Percentiles rank a stretch among this genome's conserved stretches.
Conservation (phyloP, 2,113 vertebrate species). For the Pseudolaguvia tuberculata region DNA sequence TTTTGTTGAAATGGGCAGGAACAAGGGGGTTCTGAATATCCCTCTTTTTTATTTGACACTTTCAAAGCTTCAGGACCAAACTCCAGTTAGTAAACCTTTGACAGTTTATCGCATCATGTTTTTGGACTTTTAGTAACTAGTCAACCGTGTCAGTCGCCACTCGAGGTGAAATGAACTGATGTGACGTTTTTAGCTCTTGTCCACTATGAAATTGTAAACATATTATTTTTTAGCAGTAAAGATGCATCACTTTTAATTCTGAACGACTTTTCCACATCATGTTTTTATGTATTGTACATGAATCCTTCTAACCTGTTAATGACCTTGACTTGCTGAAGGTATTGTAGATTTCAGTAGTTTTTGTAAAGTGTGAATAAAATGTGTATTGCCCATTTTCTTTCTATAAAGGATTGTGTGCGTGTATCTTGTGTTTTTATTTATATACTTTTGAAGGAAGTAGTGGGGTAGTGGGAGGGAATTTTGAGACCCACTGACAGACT, state of each 20-base stretch:
- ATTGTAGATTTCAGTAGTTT: constrained; percentile 44
- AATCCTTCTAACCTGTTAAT: constrained; percentile 24
- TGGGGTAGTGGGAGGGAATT: too few species aligned
- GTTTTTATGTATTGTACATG: constrained; percentile 27
- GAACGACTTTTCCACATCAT: constrained; percentile 25
- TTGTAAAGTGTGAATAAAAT: constrained; percentile 53
- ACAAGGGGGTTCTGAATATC: neutral
- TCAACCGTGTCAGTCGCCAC: constrained; percentile 2
- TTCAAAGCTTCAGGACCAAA: constrained; percentile 42
- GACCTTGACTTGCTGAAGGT: constrained; percentile 40
- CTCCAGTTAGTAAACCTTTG: constrained; percentile 6
- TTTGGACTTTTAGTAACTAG: constrained; percentile 13
- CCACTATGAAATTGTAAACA: constrained; percentile 23
- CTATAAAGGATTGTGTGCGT: constrained; percentile 29
- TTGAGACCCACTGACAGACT: too few species aligned
- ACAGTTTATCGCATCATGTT: neutral
- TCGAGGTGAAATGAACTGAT: neutral
- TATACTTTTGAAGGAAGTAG: too few species aligned
- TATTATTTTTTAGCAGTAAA: constrained; percentile 37
- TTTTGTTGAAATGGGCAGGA: constrained; percentile 28
- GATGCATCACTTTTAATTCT: neutral
- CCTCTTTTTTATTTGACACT: neutral
- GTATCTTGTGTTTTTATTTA: neutral
- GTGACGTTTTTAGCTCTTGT: constrained; percentile 22
- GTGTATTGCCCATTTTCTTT: constrained; percentile 49